Conservation (phyloP, 2,113 vertebrate genomes). For the Rhabdornis inornatus region DNA sequence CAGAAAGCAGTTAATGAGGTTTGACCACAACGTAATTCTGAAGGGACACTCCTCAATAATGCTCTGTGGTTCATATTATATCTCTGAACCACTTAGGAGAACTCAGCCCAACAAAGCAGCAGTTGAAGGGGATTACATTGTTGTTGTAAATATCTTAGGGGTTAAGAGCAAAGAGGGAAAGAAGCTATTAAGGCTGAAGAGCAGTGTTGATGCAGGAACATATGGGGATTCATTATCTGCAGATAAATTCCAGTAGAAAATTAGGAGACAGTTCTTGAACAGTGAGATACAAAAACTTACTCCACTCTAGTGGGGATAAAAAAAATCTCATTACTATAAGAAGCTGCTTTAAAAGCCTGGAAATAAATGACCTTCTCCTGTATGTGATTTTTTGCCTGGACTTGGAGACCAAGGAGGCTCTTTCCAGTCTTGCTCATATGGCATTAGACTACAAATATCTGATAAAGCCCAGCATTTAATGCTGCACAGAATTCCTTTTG, state of each 20-base stretch:
- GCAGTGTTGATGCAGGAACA: not conserved
- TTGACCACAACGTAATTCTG: not conserved
- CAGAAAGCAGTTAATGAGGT: not conserved
- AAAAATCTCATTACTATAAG: not conserved
- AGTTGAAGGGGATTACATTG: not conserved
- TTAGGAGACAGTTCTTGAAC: not conserved
- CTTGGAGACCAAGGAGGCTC: not conserved
- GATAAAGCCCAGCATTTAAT: not conserved
- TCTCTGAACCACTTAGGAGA: not conserved
- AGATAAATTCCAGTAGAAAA: constrained; percentile 10
- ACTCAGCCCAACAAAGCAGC: not conserved
- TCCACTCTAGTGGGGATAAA: not conserved
- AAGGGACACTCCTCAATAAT: not conserved
- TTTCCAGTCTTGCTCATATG: not conserved
- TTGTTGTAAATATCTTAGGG: not conserved
- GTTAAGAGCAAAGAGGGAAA: constrained; percentile 7
- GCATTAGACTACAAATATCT: not conserved
- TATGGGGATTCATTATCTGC: not conserved
- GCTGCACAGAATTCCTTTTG: not conserved
- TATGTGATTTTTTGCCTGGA: not conserved
- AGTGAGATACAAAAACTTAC: not conserved
- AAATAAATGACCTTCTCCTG: not conserved
- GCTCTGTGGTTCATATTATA: not conserved
- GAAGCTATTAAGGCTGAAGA: not conserved
- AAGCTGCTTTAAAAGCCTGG: not conserved